Base-by-base conservation (phyloP, 1,140 invertebrate genomes). In the Drosophila albomicans region DNA sequence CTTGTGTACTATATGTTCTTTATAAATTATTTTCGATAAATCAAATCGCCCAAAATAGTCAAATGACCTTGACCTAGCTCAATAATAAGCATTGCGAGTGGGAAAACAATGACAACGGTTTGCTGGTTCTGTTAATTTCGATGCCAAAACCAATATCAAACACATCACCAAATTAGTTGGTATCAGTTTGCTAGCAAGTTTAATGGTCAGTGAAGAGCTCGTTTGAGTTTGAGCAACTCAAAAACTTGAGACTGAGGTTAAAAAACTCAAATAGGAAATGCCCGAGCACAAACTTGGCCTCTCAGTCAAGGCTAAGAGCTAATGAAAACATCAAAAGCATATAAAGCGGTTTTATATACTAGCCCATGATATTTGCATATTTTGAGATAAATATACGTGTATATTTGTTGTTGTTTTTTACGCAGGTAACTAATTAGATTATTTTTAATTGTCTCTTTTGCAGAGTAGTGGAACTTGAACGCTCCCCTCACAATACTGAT, bases 181-280 rank as follows among this genome's bases (percentile, higher is more conserved):
- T 51, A 13, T 61, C 8, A 25, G 16, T 30, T 49, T 46, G 52
- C 43, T 20, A 32, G 16, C 20, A 32, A 11, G 48, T 61, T 73
- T 75, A 51, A 45, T 71, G 58, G 13, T 48, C 15, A 62, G 13
- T 48, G 28, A 8, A 46, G 49, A 63, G 58, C 32, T 64, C 15
- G 66, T 51, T 54, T 49, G 15, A 75, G 15, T 62, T 74, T 68
- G 43, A 32, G 58, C n/a, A 16, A 51, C 46, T 45, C 25, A 6
- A 3, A 28, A 45, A 25, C 10, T 48, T 35, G 20, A 48, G 46
- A 45, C 54, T 66, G 56, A 66, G 74, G 61, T 76, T 54, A 65
- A 72, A 30, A 76, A 76, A 64, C 74, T 73, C 13, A 65, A 76
- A 54, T 62, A 76, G 74, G 74, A 76, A 76, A 56, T 76, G 61